Percentiles rank a stretch among this genome's conserved stretches.
phyloP scores from a whole-genome alignment of 2,888 invertebrate species.

The Bellardia pandia region DNA sequence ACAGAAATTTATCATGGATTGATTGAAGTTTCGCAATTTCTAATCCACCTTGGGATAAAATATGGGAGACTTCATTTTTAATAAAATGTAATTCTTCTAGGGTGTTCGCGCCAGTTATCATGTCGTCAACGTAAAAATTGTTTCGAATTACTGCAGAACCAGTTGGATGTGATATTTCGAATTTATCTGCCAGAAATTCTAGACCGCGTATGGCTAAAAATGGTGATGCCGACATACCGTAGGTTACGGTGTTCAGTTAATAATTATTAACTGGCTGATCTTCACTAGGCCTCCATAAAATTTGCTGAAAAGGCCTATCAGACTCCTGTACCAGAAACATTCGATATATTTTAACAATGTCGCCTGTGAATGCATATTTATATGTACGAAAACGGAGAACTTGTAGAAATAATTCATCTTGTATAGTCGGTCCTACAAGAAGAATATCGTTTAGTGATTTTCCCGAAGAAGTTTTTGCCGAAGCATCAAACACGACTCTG shows the following conservation, averaged over 20 bases:
- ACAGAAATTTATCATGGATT: no score
- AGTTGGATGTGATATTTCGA: slow-evolving; percentile 20
- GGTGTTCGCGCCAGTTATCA: no score
- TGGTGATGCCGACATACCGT: slow-evolving; percentile 28
- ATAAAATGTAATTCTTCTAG: no score
- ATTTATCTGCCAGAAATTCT: slow-evolving; percentile 28
- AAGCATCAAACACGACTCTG: slow-evolving; percentile 20
- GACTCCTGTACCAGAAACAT: slow-evolving; percentile 39
- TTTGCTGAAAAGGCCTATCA: slow-evolving; percentile 19
- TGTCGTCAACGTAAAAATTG: not conserved
- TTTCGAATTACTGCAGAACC: slow-evolving; percentile 20
- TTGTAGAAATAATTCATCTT: slow-evolving; percentile 38
- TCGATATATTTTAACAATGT: slow-evolving; percentile 41
- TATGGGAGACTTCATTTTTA: no score
- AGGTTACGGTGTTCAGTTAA: slow-evolving; percentile 30
- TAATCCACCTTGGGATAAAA: no score
- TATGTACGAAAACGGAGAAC: slow-evolving; percentile 36
- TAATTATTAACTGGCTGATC: slow-evolving; percentile 25
- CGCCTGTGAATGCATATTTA: slow-evolving; percentile 29
- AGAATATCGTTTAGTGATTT: slow-evolving; percentile 50
- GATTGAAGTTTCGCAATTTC: no score
- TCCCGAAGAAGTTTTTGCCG: slow-evolving; percentile 25
- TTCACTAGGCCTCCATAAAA: slow-evolving; percentile 36
- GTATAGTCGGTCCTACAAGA: slow-evolving; percentile 24
- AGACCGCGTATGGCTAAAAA: slow-evolving; percentile 42